Evolutionary conservation across 2,888 invertebrate species (phyloP), one percentile per base, ranked within the genome.

Genomic region (Anodontia alba): DNA sequence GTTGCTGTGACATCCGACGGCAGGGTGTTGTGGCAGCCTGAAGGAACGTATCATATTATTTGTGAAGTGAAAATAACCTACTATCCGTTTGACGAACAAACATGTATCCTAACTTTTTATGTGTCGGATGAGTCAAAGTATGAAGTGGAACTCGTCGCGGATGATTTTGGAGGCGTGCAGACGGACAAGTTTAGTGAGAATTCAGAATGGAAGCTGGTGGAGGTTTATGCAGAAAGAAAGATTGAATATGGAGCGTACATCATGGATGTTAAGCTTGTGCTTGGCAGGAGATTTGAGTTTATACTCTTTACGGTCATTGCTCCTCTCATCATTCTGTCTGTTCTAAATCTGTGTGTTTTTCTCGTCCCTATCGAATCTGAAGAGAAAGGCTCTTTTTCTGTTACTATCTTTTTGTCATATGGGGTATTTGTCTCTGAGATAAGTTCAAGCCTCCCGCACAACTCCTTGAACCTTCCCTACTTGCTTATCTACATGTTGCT

Each of bases 1-100:
- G 69, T 69, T 17, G 69, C 69, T 17, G 43, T 69, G 1, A 15
- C 66, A 2, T 66, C 33, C 3, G 36, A 49, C 10, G 77, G 77
- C 7, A 57, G 43, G 0, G 77, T 77, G 0, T 36, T 31, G 46
- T 77, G 77, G 77, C 66, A 72, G n/a, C 77, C 77, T 7, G 77
- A 77, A 51, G 77, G 77, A 43, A 76, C 54, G 15, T 76, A 70
- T 33, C 31, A 33, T 23, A 49, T 78, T 29, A 73, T 82, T 0
- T 85, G 84, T 38, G 76, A 85, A 42, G 84, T 85, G 1, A 78
- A 81, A 67, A 85, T 85, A 38, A 57, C 81, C 51, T 85, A 71
- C 68, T 85, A 85, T 46, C 84, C 84, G 8, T 85, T 85, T 49
- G 84, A 85, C 68, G 78, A 85, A 46, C 84, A 85, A 46, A 70